phyloP scores from a whole-genome alignment of 1,140 invertebrate genomes.

The Holotrichia oblita region DNA sequence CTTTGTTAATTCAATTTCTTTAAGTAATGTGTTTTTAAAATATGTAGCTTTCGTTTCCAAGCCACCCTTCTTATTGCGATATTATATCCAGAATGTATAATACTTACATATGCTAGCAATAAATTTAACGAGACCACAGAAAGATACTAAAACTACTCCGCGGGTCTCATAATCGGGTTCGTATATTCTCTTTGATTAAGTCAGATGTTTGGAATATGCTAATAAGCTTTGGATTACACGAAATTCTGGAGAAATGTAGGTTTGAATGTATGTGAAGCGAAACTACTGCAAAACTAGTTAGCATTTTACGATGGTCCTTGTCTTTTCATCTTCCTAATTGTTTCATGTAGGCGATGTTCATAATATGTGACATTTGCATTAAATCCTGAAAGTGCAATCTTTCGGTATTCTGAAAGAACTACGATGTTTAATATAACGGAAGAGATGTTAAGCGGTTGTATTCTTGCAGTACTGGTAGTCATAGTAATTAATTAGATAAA shows the following conservation, averaged over 20 bases:
- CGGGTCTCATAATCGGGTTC: not conserved
- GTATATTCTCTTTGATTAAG: not conserved
- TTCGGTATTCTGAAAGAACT: not conserved
- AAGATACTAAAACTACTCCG: not conserved
- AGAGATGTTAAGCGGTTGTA: too few relatives aligned
- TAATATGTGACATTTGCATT: constrained; percentile 2
- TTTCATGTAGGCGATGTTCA: not conserved
- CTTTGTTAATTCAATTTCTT: too few relatives aligned
- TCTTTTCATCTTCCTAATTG: not conserved
- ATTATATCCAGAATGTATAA: too few relatives aligned
- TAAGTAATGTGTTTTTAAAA: too few relatives aligned
- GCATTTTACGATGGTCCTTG: not conserved
- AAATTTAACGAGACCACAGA: not conserved
- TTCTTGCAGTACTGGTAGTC: too few relatives aligned
- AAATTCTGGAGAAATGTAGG: not conserved
- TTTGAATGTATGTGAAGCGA: not conserved
- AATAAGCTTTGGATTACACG: constrained; percentile 11
- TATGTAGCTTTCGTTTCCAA: too few relatives aligned
- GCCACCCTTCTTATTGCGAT: too few relatives aligned
- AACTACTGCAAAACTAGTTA: constrained; percentile 7
- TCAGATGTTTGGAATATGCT: constrained; percentile 12
- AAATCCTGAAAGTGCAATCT: not conserved
- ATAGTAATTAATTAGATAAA: too few relatives aligned
- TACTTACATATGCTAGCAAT: not conserved
- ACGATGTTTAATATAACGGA: too few relatives aligned